Evolutionary conservation across 2,888 invertebrate species (phyloP), one percentile per base, ranked within the genome.

Genomic region (Melanchra persicariae): DNA sequence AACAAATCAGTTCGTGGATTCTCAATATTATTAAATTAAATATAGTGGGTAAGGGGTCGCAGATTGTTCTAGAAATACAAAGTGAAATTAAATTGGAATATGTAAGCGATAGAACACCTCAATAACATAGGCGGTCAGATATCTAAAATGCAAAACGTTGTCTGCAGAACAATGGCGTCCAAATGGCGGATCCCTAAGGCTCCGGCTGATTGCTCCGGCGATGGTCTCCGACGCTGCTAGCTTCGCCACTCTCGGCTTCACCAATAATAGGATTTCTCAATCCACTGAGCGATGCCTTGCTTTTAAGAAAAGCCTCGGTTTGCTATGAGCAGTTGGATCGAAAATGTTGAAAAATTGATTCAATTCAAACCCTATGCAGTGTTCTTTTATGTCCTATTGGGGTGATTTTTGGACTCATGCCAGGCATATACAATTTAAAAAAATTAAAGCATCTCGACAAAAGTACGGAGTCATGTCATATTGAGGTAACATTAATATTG

Each of bases 181-280:
- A 89, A 92, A 92, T 88, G 84, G 82, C 80, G 82, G 87, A 87
- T 91, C 92, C 90, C 91, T 82, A 85, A 87, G 91, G 90, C 87
- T 81, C 82, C 79, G 79, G 79, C 76, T 89, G 89, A 89, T 91
- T 91, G 89, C 87, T 87, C 67, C 75, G 68, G 17, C 47, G 63
- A 61, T 65, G 76, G 62, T 67, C 68, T 62, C 22, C 67, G 65
- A 74, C 65, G 74, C 81, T 77, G 74, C 73, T 75, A 78, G 76
- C 73, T 75, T 68, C 77, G 60, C 76, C 66, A 45, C 55, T 73
- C 57, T 59, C 55, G 66, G 12, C 51, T 77, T 70, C 78, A 77
- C 67, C 83, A 19, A 30, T 91, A 91, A 91, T 90, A 89, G 88
- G 87, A 89, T 89, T 88, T 87, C 87, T 84, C 76, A 87, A 89